These are phyloP conservation scores for Lithosia quadra DNA, from an alignment of 2,888 invertebrate genomes.

Conservation along the genomic window DNA sequence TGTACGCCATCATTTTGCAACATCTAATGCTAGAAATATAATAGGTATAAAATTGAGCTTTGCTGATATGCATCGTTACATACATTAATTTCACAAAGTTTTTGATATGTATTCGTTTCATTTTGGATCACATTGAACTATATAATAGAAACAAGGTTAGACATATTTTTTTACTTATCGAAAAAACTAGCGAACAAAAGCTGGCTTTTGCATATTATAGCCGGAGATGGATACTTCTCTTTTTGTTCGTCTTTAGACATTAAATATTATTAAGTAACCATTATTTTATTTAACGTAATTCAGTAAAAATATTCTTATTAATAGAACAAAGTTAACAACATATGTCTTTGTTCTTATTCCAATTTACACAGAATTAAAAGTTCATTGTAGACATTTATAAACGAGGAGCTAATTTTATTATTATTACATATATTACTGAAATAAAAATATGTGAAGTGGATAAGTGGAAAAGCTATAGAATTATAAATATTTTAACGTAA, in stretches of 20 bases:
- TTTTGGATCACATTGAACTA: constrained; percentile 35
- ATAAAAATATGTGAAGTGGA: constrained; percentile 31
- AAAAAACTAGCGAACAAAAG: background rate
- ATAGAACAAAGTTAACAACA: background rate
- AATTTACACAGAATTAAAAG: background rate
- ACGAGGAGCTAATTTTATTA: background rate
- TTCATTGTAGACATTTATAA: background rate
- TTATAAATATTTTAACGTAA: constrained; percentile 24
- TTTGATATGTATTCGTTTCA: constrained; percentile 51
- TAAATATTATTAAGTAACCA: background rate
- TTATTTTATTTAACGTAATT: background rate
- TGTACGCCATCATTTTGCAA: constrained; percentile 79
- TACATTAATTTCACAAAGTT: constrained; percentile 66
- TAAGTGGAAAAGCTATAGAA: constrained; percentile 39
- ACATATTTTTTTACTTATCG: background rate
- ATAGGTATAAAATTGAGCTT: constrained; percentile 86
- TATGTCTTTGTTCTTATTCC: background rate
- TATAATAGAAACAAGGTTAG: constrained; percentile 5
- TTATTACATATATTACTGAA: background rate
- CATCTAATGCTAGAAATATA: constrained; percentile 81
- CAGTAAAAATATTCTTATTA: background rate
- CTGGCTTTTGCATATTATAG: background rate
- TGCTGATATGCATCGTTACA: constrained; percentile 83
- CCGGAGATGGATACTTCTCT: background rate
- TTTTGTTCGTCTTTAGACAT: background rate